Evolutionary conservation across 2,797 vertebrate species (phyloP), one percentile per base, ranked within the genome.

Genomic region (Silurus lanzhouensis): DNA sequence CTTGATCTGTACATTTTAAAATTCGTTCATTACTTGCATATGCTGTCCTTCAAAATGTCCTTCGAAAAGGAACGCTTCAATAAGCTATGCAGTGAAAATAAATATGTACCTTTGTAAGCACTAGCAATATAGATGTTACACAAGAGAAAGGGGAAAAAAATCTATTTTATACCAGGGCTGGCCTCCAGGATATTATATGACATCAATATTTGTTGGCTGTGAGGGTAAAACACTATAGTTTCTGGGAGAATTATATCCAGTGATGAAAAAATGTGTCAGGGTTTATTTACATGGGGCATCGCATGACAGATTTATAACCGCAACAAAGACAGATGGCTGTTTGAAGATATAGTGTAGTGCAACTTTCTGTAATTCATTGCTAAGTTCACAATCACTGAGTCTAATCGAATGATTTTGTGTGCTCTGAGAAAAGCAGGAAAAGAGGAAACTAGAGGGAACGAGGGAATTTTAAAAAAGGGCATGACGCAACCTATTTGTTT

Each of bases 401-500:
- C 71, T 81, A 72, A 83, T 76, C 17, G 7, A 80, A 85, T 67
- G 25, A 25, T 75, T 55, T 22, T 55, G 48, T 76, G 46, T 55
- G 44, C 60, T 27, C 44, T 0, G 17, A 10, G 76, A 75, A 70
- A 52, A 79, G 61, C 38, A 52, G 13, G 31, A 8, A 83, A 27
- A 31, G 74, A 77, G 76, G 88, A 86, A 88, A 88, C 91, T 70
- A 79, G 71, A 67, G 79, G 70, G n/a, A 82, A 22, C n/a, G 46
- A 38, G 22, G 80, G 63, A 61, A 31, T 68, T 38, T 38, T 6
- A 76, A 55, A 57, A 25, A n/a, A 44, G 12, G 31, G 19, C 58
- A 19, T 9, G 17, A 67, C 87, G 90, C 86, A 88, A 92, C 92
- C 90, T 88, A 93, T 93, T 93, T 92, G 91, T 93, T 90, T 87